Conservation (phyloP, 1,140 invertebrate genomes). For the Penaeus vannamei region DNA sequence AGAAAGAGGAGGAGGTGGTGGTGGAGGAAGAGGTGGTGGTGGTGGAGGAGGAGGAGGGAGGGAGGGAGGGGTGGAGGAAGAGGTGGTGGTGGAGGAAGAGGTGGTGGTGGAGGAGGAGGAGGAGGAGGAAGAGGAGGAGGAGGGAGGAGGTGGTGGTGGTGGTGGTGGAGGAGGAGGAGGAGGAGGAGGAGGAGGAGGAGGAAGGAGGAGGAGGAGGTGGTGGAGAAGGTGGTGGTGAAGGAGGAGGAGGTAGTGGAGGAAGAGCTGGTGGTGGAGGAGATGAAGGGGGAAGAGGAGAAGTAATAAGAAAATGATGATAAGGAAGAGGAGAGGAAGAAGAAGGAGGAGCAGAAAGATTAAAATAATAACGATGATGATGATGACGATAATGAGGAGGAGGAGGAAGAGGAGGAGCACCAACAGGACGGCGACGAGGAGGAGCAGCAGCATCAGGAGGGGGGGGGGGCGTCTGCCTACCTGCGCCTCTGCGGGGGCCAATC, state of each 20-base stretch:
- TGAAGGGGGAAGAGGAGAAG: neutral
- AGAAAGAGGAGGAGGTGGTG: neutral
- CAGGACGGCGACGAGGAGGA: neutral
- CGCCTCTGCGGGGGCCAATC: no score
- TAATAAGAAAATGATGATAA: neutral
- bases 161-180: neutral
- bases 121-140: neutral
- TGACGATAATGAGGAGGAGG: neutral
- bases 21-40: neutral
- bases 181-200: neutral
- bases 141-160: no score
- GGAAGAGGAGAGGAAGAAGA: neutral
- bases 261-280: neutral
- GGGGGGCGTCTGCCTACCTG: no score
- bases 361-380: no score
- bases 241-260: neutral
- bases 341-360: neutral
- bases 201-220: neutral
- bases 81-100: no score
- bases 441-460: neutral
- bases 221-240: no score
- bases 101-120: no score
- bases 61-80: neutral
- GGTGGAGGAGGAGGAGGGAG: neutral
- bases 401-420: neutral